These are phyloP conservation scores for Rotaria magnacalcarata DNA, from an alignment of 2,888 invertebrate genomes.

Conservation along the genomic window DNA sequence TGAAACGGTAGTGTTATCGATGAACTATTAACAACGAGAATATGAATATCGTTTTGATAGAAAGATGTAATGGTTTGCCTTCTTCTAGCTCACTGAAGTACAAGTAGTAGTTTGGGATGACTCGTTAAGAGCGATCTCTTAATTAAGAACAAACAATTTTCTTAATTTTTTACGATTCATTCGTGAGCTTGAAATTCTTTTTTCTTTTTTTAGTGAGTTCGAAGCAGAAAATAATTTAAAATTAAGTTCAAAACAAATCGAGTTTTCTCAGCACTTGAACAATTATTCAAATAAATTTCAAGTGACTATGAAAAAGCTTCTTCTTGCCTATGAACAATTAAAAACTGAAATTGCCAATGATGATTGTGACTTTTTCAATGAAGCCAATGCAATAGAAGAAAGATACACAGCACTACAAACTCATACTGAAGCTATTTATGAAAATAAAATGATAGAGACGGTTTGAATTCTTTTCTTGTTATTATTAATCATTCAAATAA, in stretches of 20 bases:
- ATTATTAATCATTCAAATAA: no score
- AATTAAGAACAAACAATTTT: no score
- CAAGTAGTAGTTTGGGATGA: no score
- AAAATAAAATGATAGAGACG: not conserved
- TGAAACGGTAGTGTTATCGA: no score
- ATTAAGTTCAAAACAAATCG: not conserved
- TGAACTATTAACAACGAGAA: no score
- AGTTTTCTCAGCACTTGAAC: not conserved
- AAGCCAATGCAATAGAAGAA: not conserved
- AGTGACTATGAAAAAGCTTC: not conserved
- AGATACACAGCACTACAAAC: not conserved
- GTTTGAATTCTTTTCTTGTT: not conserved
- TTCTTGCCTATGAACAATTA: not conserved
- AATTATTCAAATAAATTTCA: not conserved
- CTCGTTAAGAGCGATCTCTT: no score
- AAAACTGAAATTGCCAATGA: not conserved
- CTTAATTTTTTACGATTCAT: no score
- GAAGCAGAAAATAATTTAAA: constrained; percentile 30
- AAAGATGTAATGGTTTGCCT: no score
- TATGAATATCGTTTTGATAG: no score
- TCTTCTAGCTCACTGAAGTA: no score
- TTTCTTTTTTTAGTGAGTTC: not conserved
- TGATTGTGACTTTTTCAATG: not conserved
- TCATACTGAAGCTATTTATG: not conserved
- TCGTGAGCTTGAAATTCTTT: no score